These are phyloP conservation scores for Sitobion miscanthi DNA, from an alignment of 1,140 invertebrate species.

Conservation along the genomic window DNA sequence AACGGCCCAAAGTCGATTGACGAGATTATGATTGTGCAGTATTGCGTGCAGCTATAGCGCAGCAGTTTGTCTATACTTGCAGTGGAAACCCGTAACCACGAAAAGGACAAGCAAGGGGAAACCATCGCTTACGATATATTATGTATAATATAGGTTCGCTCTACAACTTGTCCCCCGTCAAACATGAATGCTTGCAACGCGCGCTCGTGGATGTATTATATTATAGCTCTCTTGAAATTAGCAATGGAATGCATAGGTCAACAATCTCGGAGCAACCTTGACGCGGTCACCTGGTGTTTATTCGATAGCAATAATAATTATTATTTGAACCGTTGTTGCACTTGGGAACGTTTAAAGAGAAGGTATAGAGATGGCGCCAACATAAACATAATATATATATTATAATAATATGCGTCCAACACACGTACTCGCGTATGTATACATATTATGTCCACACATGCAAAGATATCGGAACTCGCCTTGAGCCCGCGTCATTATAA, in stretches of 20 bases:
- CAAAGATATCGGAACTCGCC: background rate
- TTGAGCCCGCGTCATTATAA: background rate
- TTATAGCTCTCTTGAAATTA: constrained; percentile 41
- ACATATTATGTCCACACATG: background rate
- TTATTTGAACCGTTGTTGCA: constrained; percentile 44
- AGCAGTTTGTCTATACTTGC: background rate
- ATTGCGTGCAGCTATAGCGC: background rate
- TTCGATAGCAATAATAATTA: constrained; percentile 47
- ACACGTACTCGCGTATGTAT: background rate
- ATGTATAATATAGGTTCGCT: background rate
- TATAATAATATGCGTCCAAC: constrained; percentile 4
- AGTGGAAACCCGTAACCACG: background rate
- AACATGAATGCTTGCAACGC: background rate
- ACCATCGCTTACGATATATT: background rate
- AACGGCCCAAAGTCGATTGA: background rate
- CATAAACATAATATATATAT: background rate
- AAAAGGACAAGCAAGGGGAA: background rate
- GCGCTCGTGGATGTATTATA: constrained; percentile 8
- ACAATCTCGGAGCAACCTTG: constrained; percentile 53
- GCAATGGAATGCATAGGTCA: constrained; percentile 52
- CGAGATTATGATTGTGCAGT: background rate
- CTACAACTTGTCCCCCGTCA: background rate
- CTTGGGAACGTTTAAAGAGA: constrained; percentile 17
- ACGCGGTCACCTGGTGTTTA: constrained; percentile 50
- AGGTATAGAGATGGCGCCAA: constrained; percentile 27